These are phyloP conservation scores for Rhamphomyia laevipes DNA, from an alignment of 2,888 invertebrate genomes.

Conservation along the genomic window DNA sequence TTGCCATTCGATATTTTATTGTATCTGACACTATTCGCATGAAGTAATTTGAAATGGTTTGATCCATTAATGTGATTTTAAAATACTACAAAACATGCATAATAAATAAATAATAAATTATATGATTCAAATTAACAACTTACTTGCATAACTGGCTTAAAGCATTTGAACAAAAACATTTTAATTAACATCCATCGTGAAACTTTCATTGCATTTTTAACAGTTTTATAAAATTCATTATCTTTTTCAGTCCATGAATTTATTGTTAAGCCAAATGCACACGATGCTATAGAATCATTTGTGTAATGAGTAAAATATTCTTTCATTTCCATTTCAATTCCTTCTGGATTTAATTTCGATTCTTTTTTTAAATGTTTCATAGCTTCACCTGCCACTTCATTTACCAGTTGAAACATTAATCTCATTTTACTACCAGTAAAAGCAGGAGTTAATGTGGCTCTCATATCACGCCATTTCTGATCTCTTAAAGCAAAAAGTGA, in stretches of 20 bases:
- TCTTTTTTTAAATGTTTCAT: constrained; percentile 17
- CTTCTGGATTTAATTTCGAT: background rate
- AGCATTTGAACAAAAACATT: constrained; percentile 18
- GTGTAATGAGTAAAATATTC: constrained; percentile 30
- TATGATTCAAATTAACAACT: constrained; percentile 5
- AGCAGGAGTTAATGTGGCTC: constrained; percentile 37
- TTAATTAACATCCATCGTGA: constrained; percentile 20
- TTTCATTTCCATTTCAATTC: constrained; percentile 31
- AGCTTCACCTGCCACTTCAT: constrained; percentile 21
- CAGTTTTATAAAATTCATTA: constrained; percentile 44
- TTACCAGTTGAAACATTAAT: constrained; percentile 34
- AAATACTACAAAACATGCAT: constrained; percentile 15
- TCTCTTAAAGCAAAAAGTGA: constrained; percentile 39
- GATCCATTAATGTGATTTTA: constrained; percentile 28
- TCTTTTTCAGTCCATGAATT: constrained; percentile 42
- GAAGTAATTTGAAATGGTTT: constrained; percentile 33
- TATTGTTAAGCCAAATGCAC: constrained; percentile 39
- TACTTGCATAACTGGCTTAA: constrained; percentile 21
- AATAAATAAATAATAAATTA: background rate
- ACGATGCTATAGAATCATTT: constrained; percentile 38
- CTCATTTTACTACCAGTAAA: constrained; percentile 41
- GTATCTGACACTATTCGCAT: constrained; percentile 33
- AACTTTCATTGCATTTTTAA: constrained; percentile 39
- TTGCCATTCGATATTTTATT: constrained; percentile 38
- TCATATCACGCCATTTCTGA: constrained; percentile 33